Percentiles rank a stretch among this genome's conserved stretches.
phyloP scores from a whole-genome alignment of 2,888 invertebrate species.

The Dusona sp. region DNA sequence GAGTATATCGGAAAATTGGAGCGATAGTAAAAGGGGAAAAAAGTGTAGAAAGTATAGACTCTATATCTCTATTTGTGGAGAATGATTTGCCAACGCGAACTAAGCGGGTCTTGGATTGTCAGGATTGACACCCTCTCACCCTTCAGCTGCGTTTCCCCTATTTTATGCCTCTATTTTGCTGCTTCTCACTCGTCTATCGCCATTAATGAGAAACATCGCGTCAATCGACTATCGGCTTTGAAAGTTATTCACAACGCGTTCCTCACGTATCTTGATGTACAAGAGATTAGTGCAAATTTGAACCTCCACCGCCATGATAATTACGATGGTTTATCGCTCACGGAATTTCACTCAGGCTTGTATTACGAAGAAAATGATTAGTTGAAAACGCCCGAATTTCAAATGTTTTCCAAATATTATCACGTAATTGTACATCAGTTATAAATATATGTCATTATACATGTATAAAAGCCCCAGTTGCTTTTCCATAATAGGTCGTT shows the following conservation, averaged over 20 bases:
- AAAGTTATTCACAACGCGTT: conserved; percentile 22
- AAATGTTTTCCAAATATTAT: neutral
- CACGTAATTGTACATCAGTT: neutral
- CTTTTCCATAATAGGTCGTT: conserved; percentile 9
- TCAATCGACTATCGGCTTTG: conserved; percentile 50
- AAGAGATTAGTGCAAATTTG: neutral
- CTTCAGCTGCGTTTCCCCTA: conserved; percentile 3
- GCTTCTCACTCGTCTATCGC: conserved; percentile 36
- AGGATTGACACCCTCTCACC: conserved; percentile 14
- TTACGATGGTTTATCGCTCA: neutral
- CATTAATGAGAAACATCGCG: conserved; percentile 60
- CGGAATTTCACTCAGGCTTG: neutral
- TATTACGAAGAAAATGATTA: neutral
- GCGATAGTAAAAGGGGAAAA: conserved; percentile 3
- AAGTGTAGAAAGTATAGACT: neutral
- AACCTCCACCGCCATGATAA: neutral
- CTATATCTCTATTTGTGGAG: conserved; percentile 1
- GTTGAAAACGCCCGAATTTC: neutral
- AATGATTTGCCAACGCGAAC: neutral
- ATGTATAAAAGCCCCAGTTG: neutral
- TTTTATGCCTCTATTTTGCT: conserved; percentile 11
- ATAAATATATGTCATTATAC: neutral
- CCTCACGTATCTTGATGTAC: neutral
- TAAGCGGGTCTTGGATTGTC: conserved; percentile 24
- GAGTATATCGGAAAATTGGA: conserved; percentile 38